Evolutionary conservation across 1,140 invertebrate genomes (phyloP).

Genomic region (Sogatella furcifera): DNA sequence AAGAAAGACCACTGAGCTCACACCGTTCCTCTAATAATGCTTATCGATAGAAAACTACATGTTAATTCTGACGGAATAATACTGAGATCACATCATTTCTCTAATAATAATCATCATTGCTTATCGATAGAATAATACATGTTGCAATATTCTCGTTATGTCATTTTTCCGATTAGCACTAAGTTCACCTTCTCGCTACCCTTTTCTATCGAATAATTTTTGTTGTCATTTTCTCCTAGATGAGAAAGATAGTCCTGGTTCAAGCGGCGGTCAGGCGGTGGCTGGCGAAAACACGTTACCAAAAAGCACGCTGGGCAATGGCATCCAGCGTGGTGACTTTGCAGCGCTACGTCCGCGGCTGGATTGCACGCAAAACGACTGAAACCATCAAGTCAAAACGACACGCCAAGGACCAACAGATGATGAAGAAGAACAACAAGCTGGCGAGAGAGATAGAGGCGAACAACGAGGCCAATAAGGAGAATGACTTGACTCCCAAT

Average conservation of each 20-base stretch:
- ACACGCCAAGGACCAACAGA: conserved; percentile 2
- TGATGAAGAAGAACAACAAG: conserved; percentile 4
- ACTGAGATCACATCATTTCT: too few species aligned
- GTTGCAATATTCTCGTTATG: too few species aligned
- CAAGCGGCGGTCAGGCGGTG: conserved; percentile 61
- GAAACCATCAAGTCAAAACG: conserved; percentile 5
- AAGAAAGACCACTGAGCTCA: too few species aligned
- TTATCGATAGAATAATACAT: too few species aligned
- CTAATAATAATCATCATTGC: too few species aligned
- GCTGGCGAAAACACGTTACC: conserved; percentile 44
- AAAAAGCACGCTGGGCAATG: conserved; percentile 45
- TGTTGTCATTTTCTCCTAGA: conserved; percentile 32
- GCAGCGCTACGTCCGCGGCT: conserved; percentile 53
- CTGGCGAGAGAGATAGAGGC: background rate
- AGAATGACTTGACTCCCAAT: background rate
- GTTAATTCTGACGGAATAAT: too few species aligned
- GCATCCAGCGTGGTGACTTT: conserved; percentile 52
- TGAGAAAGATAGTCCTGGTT: conserved; percentile 55
- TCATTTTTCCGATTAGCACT: too few species aligned
- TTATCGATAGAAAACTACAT: too few species aligned
- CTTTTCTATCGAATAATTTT: too few species aligned
- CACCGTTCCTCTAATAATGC: too few species aligned
- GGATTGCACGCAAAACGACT: conserved; percentile 39
- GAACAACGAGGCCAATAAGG: conserved; percentile 11
- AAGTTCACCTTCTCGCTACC: too few species aligned